Evolutionary conservation across 1,140 invertebrate genomes (phyloP).

Genomic region (Atta colombica): DNA sequence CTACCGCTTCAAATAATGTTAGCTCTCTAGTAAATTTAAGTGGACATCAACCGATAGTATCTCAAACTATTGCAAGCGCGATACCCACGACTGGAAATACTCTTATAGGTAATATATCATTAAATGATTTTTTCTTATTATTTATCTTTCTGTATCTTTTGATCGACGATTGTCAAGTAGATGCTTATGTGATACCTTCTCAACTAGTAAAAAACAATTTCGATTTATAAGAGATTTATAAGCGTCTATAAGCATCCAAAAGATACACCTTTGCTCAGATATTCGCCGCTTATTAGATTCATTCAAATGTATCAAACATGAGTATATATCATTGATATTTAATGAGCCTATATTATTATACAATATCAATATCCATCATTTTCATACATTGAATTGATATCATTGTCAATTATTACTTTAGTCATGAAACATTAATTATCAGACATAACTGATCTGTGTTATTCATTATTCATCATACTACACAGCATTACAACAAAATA

Average conservation of each 20-base stretch:
- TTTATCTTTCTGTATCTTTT: neutral
- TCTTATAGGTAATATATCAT: constrained; percentile 68
- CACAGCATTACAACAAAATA: constrained; percentile 85
- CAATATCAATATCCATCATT: constrained; percentile 2
- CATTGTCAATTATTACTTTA: neutral
- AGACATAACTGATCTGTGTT: constrained; percentile 67
- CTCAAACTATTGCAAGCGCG: constrained; percentile 68
- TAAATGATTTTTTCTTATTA: constrained; percentile 6
- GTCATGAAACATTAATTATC: constrained; percentile 40
- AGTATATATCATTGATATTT: constrained; percentile 10
- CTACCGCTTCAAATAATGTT: constrained; percentile 64
- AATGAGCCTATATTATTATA: neutral
- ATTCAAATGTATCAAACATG: constrained; percentile 12
- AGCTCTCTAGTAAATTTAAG: constrained; percentile 71
- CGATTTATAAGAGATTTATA: constrained; percentile 15
- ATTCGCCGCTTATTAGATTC: neutral
- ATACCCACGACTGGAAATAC: constrained; percentile 73
- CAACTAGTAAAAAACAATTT: neutral
- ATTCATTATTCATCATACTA: constrained; percentile 79
- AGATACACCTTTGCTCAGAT: neutral
- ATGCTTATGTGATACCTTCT: neutral
- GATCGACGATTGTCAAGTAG: neutral
- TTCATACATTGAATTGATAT: constrained; percentile 25
- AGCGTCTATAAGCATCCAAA: neutral
- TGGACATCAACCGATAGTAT: constrained; percentile 72